Conservation (phyloP, 2,113 vertebrate genomes). For the Salvelinus fontinalis region DNA sequence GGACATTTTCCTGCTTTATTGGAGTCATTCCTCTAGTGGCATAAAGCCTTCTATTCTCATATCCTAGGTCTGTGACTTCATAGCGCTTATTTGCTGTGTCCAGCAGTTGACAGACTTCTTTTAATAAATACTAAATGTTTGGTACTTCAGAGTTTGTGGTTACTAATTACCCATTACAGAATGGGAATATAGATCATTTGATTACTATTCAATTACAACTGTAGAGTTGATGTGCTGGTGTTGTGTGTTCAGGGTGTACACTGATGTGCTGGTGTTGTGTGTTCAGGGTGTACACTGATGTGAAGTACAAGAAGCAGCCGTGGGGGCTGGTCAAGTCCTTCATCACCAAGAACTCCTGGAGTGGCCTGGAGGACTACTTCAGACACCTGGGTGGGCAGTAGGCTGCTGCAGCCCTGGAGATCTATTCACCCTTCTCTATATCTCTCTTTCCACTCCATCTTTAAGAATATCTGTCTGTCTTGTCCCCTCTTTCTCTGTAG, state of each 20-base stretch:
- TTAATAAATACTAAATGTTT: no score
- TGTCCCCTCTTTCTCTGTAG: neutral
- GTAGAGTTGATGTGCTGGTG: neutral
- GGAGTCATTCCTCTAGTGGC: no score
- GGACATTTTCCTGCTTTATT: no score
- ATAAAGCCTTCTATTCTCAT: no score
- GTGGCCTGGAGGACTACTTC: constrained; percentile 88
- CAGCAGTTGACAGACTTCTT: no score
- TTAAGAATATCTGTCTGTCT: neutral
- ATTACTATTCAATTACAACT: no score
- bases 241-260: constrained; percentile 78
- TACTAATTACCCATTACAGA: no score
- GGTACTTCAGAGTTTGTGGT: no score
- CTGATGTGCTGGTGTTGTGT: constrained; percentile 72
- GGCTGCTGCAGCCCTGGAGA: neutral
- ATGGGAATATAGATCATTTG: neutral
- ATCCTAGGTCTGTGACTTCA: no score
- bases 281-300: constrained; percentile 80
- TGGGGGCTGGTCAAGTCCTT: constrained; percentile 92
- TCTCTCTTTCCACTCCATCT: neutral
- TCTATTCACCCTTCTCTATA: no score
- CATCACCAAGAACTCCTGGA: constrained; percentile 96
- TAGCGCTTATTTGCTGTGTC: no score
- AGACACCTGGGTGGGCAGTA: constrained; percentile 84
- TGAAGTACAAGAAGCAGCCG: constrained; percentile 94